These are phyloP conservation scores for Crotalus adamanteus DNA, from an alignment of 2,797 vertebrate genomes.

Conservation along the genomic window DNA sequence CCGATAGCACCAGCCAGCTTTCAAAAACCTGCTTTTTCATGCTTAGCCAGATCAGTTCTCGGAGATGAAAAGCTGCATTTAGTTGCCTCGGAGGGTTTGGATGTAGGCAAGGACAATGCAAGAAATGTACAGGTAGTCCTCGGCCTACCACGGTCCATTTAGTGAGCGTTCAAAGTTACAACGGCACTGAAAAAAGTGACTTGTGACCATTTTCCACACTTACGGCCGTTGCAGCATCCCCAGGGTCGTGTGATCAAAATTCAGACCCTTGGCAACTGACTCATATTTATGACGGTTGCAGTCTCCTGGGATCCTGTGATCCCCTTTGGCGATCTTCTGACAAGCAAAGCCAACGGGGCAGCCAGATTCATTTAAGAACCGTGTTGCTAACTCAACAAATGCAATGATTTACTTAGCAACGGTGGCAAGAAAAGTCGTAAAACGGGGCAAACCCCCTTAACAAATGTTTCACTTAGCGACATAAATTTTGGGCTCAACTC, in stretches of 20 bases:
- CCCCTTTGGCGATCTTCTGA: no score
- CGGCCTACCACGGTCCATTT: neutral
- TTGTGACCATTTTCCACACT: rapidly evolving
- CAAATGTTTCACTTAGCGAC: no score
- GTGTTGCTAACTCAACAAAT: no score
- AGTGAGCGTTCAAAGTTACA: no score
- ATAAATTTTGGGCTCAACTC: no score
- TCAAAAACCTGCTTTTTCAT: neutral
- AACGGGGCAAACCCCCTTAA: no score
- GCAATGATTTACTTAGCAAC: no score
- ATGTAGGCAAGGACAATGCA: neutral
- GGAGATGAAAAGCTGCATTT: neutral
- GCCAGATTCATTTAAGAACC: no score
- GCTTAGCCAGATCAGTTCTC: rapidly evolving
- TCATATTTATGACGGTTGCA: neutral
- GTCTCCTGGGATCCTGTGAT: no score
- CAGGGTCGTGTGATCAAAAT: no score
- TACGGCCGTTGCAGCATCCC: rapidly evolving
- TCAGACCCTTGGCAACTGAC: neutral
- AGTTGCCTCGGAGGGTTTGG: neutral
- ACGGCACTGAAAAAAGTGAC: neutral
- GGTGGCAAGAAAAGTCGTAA: no score
- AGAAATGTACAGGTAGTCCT: neutral
- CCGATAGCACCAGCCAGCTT: neutral
- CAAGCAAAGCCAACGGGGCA: no score